Conservation (phyloP, 35 echinoderm and acorn worm species). For the Hemicentrotus pulcherrimus region DNA sequence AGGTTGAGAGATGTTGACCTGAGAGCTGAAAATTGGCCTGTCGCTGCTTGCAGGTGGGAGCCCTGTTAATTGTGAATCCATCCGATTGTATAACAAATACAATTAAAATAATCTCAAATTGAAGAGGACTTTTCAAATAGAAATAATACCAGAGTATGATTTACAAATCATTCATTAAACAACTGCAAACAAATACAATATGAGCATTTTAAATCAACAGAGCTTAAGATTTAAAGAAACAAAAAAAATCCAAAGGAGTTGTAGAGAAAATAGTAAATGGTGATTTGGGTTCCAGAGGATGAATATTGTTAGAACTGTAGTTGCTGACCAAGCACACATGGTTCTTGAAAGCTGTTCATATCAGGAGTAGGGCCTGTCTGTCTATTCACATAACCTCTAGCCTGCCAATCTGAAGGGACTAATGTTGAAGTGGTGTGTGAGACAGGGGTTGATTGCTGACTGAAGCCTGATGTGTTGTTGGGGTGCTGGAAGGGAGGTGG, state of each 20-base stretch:
- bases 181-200: no score
- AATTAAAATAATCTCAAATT: no score
- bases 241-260: not conserved
- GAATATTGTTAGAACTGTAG: conserved; percentile 38
- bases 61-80: no score
- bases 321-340: conserved; percentile 25
- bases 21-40: no score
- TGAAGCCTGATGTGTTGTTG: not conserved
- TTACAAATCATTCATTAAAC: no score
- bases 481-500: conserved; percentile 10
- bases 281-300: not conserved
- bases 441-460: not conserved
- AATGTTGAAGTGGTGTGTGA: not conserved
- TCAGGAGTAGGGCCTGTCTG: not conserved
- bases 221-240: not conserved
- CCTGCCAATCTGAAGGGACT: conserved; percentile 22
- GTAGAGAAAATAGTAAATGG: not conserved
- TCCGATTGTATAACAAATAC: no score
- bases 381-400: not conserved
- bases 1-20: no score
- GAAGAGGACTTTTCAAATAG: no score
- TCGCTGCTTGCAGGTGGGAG: no score
- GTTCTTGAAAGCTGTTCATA: conserved; percentile 45
- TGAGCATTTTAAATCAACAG: not conserved
- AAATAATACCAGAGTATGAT: no score